Base-by-base conservation (phyloP, 2,797 vertebrate species). In the Philypnodon macrostomus region DNA sequence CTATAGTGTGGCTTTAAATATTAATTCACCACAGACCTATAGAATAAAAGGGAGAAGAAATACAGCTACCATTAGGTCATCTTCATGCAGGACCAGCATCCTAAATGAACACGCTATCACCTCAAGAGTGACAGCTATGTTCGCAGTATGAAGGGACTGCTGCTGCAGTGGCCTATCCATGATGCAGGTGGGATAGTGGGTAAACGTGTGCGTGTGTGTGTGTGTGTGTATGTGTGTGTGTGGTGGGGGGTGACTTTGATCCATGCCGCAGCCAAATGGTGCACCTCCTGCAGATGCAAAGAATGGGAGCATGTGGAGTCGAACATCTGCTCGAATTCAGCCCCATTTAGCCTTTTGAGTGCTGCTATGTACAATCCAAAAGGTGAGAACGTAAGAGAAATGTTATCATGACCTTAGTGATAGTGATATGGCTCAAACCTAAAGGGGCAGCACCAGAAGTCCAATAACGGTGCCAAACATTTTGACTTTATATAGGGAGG, bases 281-380 rank as follows among this genome's bases (percentile, higher is more conserved):
- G 23, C 34, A 24, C 61, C 51, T 42, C 77, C 74, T 16, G 59
- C 70, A 73, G 70, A 42, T 63, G 45, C 30, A 30, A 35, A 65
- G 61, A 51, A 75, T 69, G 73, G 12, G 31, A 47, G 44, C 60
- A 54, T 33, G 48, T 40, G 46, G 53, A 56, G 34, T 44, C 50
- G 47, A 79, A 81, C 77, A 83, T 80, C 78, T 76, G 78, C 48
- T 78, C 66, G 1, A 9, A 59, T 49, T 10, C 52, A 58, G 58
- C 11, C 36, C 58, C 24, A 8, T 55, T 67, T 49, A 41, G 33
- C 37, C 36, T 51, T 47, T 44, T n/a, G 15, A 44, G 47, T 56
- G 71, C 63, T 27, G 53, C 58, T 48, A 53, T 47, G 37, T 53
- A 47, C 37, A 40, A 11, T 38, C 33, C 4, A 27, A 41, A 29